A percentile compares a stretch with the other conserved stretches of the same genome.
Conservation (phyloP, 2,113 vertebrate species). For the Acrocephalus arundinaceus region DNA sequence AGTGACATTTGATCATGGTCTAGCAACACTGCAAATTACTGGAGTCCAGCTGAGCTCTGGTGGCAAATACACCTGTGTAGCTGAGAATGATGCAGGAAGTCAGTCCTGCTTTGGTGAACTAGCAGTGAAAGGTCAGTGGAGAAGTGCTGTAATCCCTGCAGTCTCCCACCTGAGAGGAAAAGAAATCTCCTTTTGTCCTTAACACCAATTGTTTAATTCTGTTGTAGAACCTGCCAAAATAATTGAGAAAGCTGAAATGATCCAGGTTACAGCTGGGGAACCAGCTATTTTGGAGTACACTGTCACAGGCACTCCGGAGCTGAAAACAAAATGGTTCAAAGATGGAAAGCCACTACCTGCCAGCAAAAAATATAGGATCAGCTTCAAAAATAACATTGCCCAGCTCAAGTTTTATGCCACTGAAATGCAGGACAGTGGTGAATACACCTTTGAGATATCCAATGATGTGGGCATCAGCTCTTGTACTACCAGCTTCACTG, state of each 20-base stretch:
- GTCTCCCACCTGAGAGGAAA: neutral
- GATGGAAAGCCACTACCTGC: slow-evolving; percentile 87
- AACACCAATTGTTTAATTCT: slow-evolving; percentile 68
- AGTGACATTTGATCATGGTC: slow-evolving; percentile 86
- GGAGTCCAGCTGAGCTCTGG: slow-evolving; percentile 82
- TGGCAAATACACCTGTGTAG: slow-evolving; percentile 91
- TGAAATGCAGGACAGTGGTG: slow-evolving; percentile 88
- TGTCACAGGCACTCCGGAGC: slow-evolving; percentile 91
- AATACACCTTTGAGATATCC: slow-evolving; percentile 91
- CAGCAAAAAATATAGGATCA: slow-evolving; percentile 93
- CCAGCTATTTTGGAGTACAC: slow-evolving; percentile 91
- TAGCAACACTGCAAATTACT: slow-evolving; percentile 82
- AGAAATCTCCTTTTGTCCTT: neutral
- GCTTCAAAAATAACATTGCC: slow-evolving; percentile 89
- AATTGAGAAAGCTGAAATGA: slow-evolving; percentile 87
- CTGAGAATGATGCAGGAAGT: slow-evolving; percentile 94
- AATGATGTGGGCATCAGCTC: slow-evolving; percentile 93
- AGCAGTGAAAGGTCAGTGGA: slow-evolving; percentile 92
- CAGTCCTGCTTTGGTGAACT: slow-evolving; percentile 92
- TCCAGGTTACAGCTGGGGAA: slow-evolving; percentile 93
- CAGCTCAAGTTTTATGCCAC: slow-evolving; percentile 90
- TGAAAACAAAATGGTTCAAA: slow-evolving; percentile 97
- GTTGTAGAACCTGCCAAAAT: slow-evolving; percentile 94
- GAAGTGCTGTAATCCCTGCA: neutral
- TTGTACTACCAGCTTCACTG: slow-evolving; percentile 88